Percentiles rank a stretch among this genome's conserved stretches.
phyloP scores from a whole-genome alignment of 2,797 vertebrate genomes.

The Poecilia velifera region DNA sequence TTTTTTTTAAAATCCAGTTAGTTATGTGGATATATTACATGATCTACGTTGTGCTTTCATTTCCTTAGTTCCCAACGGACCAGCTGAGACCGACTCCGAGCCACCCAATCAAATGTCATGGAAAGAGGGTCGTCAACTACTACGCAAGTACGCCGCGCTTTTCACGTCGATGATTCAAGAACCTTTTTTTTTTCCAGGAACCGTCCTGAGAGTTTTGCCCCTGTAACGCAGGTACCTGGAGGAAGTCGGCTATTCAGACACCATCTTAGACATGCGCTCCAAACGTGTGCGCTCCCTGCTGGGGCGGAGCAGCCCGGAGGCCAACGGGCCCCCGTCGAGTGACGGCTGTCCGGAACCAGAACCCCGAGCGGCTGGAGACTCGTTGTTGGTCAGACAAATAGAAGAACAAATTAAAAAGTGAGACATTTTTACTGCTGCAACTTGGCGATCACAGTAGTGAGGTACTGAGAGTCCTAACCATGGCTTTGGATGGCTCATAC shows the following conservation, averaged over 20 bases:
- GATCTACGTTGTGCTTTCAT: slow-evolving; percentile 19
- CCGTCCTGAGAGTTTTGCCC: not conserved
- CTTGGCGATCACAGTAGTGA: not conserved
- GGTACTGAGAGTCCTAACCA: not conserved
- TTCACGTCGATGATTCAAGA: not conserved
- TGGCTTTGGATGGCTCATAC: not conserved
- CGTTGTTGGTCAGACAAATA: slow-evolving; percentile 88
- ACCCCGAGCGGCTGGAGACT: slow-evolving; percentile 77
- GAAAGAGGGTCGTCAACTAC: slow-evolving; percentile 92
- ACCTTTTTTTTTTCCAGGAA: not conserved
- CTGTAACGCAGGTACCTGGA: slow-evolving; percentile 85
- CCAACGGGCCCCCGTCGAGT: slow-evolving; percentile 78
- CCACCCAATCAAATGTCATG: slow-evolving; percentile 89
- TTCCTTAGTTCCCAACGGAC: slow-evolving; percentile 87
- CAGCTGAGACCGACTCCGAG: slow-evolving; percentile 83
- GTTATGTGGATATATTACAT: not conserved
- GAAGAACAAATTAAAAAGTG: slow-evolving; percentile 94
- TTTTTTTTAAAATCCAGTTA: not conserved
- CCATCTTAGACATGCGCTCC: slow-evolving; percentile 90
- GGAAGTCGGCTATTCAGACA: slow-evolving; percentile 93
- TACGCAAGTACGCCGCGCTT: slow-evolving; percentile 86
- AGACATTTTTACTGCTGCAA: slow-evolving; percentile 34
- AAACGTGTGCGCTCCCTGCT: slow-evolving; percentile 88
- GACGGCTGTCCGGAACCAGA: slow-evolving; percentile 77
- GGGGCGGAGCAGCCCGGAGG: slow-evolving; percentile 86